A percentile compares a stretch with the other conserved stretches of the same genome.
Evolutionary conservation across 1,140 invertebrate species (phyloP).

Genomic region (Caenorhabditis remanei): DNA sequence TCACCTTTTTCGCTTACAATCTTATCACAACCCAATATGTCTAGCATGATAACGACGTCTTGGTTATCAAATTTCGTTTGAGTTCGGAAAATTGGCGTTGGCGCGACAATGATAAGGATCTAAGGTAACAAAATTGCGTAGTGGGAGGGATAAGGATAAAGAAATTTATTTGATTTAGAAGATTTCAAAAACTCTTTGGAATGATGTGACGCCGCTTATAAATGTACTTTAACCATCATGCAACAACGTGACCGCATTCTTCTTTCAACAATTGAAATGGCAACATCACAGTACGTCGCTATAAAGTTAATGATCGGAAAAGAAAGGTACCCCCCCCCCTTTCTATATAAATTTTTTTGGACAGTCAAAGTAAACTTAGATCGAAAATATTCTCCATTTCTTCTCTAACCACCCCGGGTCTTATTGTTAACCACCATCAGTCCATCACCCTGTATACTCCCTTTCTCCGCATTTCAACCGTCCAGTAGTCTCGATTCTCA

Average conservation of each 20-base stretch:
- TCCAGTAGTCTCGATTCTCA: constrained; percentile 46
- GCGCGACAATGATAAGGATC: neutral
- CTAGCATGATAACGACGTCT: constrained; percentile 49
- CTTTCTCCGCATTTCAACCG: constrained; percentile 29
- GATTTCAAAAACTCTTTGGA: too few species aligned
- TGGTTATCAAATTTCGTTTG: constrained; percentile 39
- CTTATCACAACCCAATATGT: constrained; percentile 24
- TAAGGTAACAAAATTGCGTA: neutral
- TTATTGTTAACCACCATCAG: constrained; percentile 40
- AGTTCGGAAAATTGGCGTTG: neutral
- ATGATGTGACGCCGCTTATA: neutral
- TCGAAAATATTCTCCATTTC: neutral
- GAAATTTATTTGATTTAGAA: too few species aligned
- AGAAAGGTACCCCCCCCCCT: neutral
- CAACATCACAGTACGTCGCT: constrained; percentile 41
- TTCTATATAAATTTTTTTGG: neutral
- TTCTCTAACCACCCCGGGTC: neutral
- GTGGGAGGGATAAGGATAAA: too few species aligned
- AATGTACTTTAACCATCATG: neutral
- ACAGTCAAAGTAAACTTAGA: neutral
- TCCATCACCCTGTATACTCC: neutral
- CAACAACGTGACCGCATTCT: neutral
- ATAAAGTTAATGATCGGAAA: constrained; percentile 46
- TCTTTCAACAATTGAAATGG: constrained; percentile 24
- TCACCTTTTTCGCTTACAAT: neutral